A percentile compares a stretch with the other conserved stretches of the same genome.
Evolutionary conservation across 1,140 invertebrate species (phyloP).

Genomic region (Tetragnatha versicolor): DNA sequence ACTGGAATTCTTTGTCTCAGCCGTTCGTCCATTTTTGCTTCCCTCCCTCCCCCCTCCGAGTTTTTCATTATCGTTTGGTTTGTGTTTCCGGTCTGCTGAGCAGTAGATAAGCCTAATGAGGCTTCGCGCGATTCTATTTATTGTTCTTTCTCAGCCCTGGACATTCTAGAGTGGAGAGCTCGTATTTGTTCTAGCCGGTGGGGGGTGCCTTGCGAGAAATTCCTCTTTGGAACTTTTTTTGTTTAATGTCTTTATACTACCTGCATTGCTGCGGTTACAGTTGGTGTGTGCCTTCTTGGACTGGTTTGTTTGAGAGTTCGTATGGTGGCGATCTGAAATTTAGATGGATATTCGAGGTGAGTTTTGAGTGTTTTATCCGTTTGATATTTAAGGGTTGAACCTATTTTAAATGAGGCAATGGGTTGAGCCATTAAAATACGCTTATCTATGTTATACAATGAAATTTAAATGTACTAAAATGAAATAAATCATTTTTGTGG

Average conservation of each 20-base stretch:
- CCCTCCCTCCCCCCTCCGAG: neutral
- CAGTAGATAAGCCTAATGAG: slow-evolving; percentile 49
- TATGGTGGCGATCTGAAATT: too few species aligned
- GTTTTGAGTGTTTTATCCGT: too few species aligned
- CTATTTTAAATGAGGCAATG: too few species aligned
- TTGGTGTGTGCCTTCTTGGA: too few species aligned
- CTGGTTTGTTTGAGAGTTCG: too few species aligned
- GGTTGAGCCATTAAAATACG: too few species aligned
- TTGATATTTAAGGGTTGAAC: too few species aligned
- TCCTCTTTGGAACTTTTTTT: slow-evolving; percentile 7
- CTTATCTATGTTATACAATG: too few species aligned
- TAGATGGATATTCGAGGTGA: too few species aligned
- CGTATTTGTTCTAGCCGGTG: slow-evolving; percentile 7
- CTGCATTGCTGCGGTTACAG: too few species aligned
- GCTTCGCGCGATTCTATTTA: neutral
- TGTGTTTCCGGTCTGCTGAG: slow-evolving; percentile 37
- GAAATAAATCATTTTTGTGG: too few species aligned
- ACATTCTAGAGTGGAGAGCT: slow-evolving; percentile 9
- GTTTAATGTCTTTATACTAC: neutral
- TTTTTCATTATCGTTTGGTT: slow-evolving; percentile 49
- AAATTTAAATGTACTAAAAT: too few species aligned
- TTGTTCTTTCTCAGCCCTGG: slow-evolving; percentile 7
- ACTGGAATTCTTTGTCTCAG: slow-evolving; percentile 41
- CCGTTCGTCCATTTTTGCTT: slow-evolving; percentile 15
- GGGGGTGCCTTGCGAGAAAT: slow-evolving; percentile 8